Base-by-base conservation (phyloP, 2,113 vertebrate species). In the Brevimyrus niger region DNA sequence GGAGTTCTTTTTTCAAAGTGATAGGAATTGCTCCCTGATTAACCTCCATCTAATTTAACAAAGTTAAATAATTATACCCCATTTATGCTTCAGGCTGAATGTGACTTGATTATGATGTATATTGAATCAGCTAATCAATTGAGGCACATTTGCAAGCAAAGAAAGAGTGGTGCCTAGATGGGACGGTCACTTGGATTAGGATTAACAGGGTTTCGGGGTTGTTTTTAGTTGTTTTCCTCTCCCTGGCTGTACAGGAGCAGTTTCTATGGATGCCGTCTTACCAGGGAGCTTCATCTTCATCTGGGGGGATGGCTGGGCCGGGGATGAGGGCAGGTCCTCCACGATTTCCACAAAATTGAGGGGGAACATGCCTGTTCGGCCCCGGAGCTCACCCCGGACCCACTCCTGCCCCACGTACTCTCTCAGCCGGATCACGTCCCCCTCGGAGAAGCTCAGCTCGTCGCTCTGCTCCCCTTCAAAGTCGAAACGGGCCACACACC, bases 401-500 rank as follows among this genome's bases (percentile, higher is more conserved):
- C 98, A 99, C 3, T 99, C 98, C 88, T 98, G 94, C 89, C 95
- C 97, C 82, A 97, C 38, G 17, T 96, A 97, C 92, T 96, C 96
- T 89, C 96, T 96, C 85, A 99, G 96, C 92, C 93, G 76, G 93
- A 99, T 98, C 88, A 95, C 94, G 87, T 99, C 97, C 50, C 98
- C 98, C 94, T 99, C 97, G 4, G 92, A 95, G 94, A 99, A 99
- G 55, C 96, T 96, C 91, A 99, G 94, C 93, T 99, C 98, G 42
- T 98, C 96, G 27, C 94, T 95, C 91, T 96, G 95, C 92, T 99
- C 97, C 44, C 97, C 97, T 5, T 97, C 97, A 35, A 97, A 99
- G 91, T 99, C 97, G 90, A 98, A 99, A 76, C 96, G 96, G 17
- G 98, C 97, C 91, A 97, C 58, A 69, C 97, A 99, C 76, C 96